Percentiles rank a stretch among this genome's conserved stretches.
These are phyloP conservation scores for Pan troglodytes DNA, from an alignment of 2,113 vertebrate genomes.

Conservation along the genomic window NHGRI_mPanTro3-v2.1_pri NC_072418.2:21390501-21391000, in stretches of 20 bases:
- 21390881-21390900: neutral
- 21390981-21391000: neutral
- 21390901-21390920: neutral
- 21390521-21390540: neutral
- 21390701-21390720: neutral
- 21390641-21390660: neutral
- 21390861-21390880: neutral
- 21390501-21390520: neutral
- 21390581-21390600: neutral
- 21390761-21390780: neutral
- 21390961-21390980: neutral
- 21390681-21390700: neutral
- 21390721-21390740: neutral
- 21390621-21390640: neutral
- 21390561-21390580: neutral
- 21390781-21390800: neutral
- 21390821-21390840: neutral
- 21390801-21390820: neutral
- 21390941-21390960: neutral
- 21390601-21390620: neutral
- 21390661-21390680: neutral
- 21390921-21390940: neutral
- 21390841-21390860: neutral
- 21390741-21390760: neutral
- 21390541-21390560: neutral